Evolutionary conservation across 2,797 vertebrate genomes (phyloP).

Genomic region (Sciurus vulgaris): DNA sequence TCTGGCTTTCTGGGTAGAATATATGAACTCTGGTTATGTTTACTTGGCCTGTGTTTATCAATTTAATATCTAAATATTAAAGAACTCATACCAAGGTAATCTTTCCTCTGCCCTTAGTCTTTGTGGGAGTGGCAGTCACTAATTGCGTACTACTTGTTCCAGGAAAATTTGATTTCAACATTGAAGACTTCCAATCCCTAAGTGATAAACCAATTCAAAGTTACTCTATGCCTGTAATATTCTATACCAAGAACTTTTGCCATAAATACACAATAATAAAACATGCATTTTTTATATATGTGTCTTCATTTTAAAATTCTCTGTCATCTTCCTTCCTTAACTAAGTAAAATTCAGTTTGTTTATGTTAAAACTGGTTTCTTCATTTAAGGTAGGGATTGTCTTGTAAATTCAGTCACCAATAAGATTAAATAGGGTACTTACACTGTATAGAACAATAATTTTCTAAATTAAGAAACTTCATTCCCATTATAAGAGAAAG

Average conservation of each 20-base stretch:
- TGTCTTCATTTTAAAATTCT: not conserved
- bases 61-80: no score
- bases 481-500: not conserved
- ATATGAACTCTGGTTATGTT: no score
- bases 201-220: not conserved
- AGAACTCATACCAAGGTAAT: not conserved
- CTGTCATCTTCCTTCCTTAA: not conserved
- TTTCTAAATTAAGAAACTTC: not conserved
- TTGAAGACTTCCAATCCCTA: not conserved
- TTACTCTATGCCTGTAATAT: no score
- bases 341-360: not conserved
- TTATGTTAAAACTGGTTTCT: not conserved
- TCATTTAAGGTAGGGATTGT: not conserved
- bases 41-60: no score
- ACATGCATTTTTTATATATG: not conserved
- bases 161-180: not conserved
- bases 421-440: not conserved
- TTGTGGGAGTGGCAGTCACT: not conserved
- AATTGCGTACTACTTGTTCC: not conserved
- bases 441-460: not conserved
- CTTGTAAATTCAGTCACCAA: not conserved
- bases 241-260: not conserved
- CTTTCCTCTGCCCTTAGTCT: not conserved
- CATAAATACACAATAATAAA: not conserved
- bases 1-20: no score